phyloP scores from a whole-genome alignment of 1,140 invertebrate species.

The Hestina assimilis region DNA sequence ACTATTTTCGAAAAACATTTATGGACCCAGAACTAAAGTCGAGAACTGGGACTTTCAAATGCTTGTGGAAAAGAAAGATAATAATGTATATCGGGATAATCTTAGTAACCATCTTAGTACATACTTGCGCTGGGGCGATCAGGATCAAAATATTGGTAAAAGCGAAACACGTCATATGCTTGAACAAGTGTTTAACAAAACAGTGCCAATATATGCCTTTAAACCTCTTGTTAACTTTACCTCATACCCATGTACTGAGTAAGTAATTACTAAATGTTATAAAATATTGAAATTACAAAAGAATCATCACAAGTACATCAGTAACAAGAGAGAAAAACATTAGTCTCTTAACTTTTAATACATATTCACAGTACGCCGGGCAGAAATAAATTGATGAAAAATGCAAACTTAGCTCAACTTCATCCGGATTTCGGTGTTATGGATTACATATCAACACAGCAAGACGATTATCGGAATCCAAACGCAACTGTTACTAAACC shows the following conservation, averaged over 20 bases:
- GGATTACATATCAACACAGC: slow-evolving; percentile 60
- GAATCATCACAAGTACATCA: no score
- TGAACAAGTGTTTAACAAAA: slow-evolving; percentile 57
- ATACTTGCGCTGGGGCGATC: slow-evolving; percentile 61
- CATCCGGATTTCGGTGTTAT: slow-evolving; percentile 60
- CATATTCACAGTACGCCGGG: slow-evolving; percentile 47
- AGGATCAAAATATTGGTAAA: slow-evolving; percentile 48
- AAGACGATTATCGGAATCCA: slow-evolving; percentile 66
- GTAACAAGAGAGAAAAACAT: not conserved
- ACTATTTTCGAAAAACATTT: slow-evolving; percentile 73
- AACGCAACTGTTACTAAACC: slow-evolving; percentile 51
- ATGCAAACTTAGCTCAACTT: slow-evolving; percentile 59
- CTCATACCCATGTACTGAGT: slow-evolving; percentile 71
- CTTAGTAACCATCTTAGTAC: slow-evolving; percentile 71
- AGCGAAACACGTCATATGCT: slow-evolving; percentile 70
- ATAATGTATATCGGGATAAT: slow-evolving; percentile 69
- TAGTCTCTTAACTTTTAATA: not conserved
- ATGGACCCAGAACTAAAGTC: slow-evolving; percentile 64
- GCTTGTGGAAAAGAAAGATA: slow-evolving; percentile 67
- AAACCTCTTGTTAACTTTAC: slow-evolving; percentile 70
- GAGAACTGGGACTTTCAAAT: slow-evolving; percentile 67
- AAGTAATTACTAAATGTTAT: slow-evolving; percentile 30
- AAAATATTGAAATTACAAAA: no score
- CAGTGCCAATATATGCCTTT: slow-evolving; percentile 56
- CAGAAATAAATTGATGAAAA: slow-evolving; percentile 67